Conservation (phyloP, 2,888 invertebrate species). For the Hipparchia semele region DNA sequence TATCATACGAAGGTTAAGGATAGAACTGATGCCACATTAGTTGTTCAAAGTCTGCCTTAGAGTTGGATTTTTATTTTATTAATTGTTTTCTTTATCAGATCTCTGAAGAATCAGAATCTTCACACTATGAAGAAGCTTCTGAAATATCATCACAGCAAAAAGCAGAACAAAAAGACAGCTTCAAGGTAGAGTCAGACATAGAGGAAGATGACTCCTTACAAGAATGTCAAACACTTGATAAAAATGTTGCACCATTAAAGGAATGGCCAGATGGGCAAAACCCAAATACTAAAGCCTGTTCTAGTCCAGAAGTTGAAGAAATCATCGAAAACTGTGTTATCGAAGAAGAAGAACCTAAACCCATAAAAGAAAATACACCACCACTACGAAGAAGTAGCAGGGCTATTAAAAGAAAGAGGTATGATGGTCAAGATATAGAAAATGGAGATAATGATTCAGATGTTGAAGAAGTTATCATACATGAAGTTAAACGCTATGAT, state of each 20-base stretch:
- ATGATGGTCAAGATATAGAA: constrained; percentile 75
- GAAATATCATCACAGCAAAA: constrained; percentile 50
- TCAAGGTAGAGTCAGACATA: constrained; percentile 66
- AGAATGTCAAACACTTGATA: constrained; percentile 49
- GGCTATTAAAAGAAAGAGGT: constrained; percentile 80
- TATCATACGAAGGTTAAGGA: too few relatives aligned
- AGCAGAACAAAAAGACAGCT: constrained; percentile 66
- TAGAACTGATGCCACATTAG: too few relatives aligned
- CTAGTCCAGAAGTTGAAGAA: constrained; percentile 67
- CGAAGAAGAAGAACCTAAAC: constrained; percentile 54
- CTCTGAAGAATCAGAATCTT: constrained; percentile 55
- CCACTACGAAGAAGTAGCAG: constrained; percentile 65
- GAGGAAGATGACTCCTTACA: constrained; percentile 57
- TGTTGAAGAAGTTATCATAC: constrained; percentile 84
- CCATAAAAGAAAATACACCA: constrained; percentile 46
- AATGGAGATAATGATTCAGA: constrained; percentile 84
- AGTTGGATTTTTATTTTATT: not conserved
- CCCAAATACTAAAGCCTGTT: constrained; percentile 50
- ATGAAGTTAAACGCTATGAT: constrained; percentile 79
- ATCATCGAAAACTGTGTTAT: constrained; percentile 69
- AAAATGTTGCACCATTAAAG: constrained; percentile 54
- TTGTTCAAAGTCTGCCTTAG: not conserved
- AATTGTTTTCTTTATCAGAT: constrained; percentile 47
- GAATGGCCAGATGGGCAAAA: constrained; percentile 54
- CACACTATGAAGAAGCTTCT: constrained; percentile 45